Conservation (phyloP, 1,140 invertebrate species). For the Hydropsyche tenuis region DNA sequence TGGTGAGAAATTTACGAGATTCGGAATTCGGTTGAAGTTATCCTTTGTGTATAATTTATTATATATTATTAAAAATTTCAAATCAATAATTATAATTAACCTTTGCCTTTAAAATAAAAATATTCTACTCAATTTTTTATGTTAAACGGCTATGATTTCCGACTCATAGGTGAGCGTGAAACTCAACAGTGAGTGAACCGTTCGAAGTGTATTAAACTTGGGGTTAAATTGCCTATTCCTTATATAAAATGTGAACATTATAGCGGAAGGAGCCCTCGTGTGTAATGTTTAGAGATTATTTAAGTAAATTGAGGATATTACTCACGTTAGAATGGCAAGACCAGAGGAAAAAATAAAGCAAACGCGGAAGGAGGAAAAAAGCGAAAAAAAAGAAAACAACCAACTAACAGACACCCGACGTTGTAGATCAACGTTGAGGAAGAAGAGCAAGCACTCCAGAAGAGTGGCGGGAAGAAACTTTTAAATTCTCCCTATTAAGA, state of each 20-base stretch:
- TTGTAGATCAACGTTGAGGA: background rate
- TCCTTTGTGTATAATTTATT: too few species aligned
- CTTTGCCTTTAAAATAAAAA: too few species aligned
- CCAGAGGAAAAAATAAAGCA: slow-evolving; percentile 16
- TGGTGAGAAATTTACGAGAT: too few species aligned
- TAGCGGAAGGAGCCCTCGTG: slow-evolving; percentile 9
- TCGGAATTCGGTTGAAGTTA: too few species aligned
- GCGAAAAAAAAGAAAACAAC: background rate
- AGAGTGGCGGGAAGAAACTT: slow-evolving; percentile 31
- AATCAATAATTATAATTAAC: too few species aligned
- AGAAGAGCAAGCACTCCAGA: slow-evolving; percentile 1
- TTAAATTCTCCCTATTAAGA: slow-evolving; percentile 45
- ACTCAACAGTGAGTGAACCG: background rate
- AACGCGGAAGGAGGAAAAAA: background rate
- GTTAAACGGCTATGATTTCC: too few species aligned
- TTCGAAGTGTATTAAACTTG: slow-evolving; percentile 30
- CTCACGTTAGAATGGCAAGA: slow-evolving; percentile 31
- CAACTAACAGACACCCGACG: slow-evolving; percentile 1
- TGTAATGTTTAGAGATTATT: slow-evolving; percentile 37
- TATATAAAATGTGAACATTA: slow-evolving; percentile 29
- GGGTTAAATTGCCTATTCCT: slow-evolving; percentile 28
- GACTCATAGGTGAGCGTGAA: background rate
- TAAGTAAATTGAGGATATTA: slow-evolving; percentile 38
- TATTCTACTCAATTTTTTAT: too few species aligned
- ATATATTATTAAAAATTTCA: too few species aligned